Conservation (phyloP, 1,140 invertebrate genomes). For the Gonioctena quinquepunctata region DNA sequence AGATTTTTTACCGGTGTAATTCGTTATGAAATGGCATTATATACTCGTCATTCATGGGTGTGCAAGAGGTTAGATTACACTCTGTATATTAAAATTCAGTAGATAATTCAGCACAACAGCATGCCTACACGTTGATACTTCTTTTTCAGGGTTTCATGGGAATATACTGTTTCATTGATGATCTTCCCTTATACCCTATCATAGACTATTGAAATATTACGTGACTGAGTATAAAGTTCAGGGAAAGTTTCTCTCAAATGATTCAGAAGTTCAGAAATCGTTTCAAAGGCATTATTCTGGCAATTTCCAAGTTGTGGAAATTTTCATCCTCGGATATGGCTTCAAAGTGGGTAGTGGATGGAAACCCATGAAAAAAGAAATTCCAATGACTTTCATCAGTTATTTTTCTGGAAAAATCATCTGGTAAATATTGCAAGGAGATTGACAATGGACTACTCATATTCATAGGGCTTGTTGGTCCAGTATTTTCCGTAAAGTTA, state of each 20-base stretch:
- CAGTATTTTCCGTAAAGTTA: neutral
- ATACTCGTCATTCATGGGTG: too few species aligned
- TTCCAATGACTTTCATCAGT: neutral
- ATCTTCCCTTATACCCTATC: slow-evolving; percentile 39
- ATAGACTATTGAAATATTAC: neutral
- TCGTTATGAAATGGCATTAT: too few species aligned
- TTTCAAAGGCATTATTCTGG: slow-evolving; percentile 7
- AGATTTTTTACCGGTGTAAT: too few species aligned
- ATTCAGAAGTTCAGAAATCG: neutral
- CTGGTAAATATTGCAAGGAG: neutral
- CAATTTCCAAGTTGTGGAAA: neutral
- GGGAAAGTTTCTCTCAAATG: neutral
- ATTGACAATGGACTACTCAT: neutral
- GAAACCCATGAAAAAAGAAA: slow-evolving; percentile 1
- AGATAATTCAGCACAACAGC: slow-evolving; percentile 39
- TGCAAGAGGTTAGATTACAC: too few species aligned
- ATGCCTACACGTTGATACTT: slow-evolving; percentile 49
- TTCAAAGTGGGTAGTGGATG: neutral
- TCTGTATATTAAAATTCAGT: slow-evolving; percentile 7
- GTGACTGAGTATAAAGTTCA: neutral
- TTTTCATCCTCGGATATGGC: neutral
- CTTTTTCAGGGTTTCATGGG: slow-evolving; percentile 48
- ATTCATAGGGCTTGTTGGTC: neutral
- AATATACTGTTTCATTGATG: slow-evolving; percentile 44
- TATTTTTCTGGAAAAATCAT: neutral